phyloP scores from a whole-genome alignment of 1,140 invertebrate genomes.

The Marisa cornuarietis region DNA sequence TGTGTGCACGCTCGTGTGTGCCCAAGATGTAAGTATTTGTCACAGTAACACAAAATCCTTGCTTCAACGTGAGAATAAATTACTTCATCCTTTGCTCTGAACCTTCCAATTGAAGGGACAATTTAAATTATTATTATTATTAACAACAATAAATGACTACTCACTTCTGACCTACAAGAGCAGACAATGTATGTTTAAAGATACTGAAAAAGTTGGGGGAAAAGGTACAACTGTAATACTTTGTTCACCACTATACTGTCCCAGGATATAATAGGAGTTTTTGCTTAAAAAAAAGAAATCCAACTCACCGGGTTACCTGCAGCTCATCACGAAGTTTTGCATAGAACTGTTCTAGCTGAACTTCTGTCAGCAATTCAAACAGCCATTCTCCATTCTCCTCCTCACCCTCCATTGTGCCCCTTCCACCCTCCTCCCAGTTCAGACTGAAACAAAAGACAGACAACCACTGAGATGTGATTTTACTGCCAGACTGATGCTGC shows the following conservation, averaged over 20 bases:
- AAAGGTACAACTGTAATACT: neutral
- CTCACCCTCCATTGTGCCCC: constrained; percentile 35
- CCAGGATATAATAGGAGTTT: too few relatives aligned
- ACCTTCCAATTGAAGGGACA: too few relatives aligned
- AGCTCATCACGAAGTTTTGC: constrained; percentile 89
- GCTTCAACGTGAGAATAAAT: too few relatives aligned
- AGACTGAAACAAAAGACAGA: constrained; percentile 13
- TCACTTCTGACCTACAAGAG: neutral
- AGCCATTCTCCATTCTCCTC: constrained; percentile 77
- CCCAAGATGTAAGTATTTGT: neutral
- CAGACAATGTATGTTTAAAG: neutral
- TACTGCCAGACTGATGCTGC: neutral
- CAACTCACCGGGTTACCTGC: constrained; percentile 71
- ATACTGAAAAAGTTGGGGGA: neutral
- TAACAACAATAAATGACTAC: neutral
- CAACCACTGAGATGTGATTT: neutral
- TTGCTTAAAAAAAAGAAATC: neutral
- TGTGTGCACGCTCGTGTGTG: neutral
- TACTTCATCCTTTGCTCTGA: too few relatives aligned
- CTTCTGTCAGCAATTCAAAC: constrained; percentile 84
- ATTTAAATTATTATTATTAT: too few relatives aligned
- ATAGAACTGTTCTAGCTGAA: constrained; percentile 93
- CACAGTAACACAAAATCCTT: too few relatives aligned
- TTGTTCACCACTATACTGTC: neutral
- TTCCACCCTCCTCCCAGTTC: constrained; percentile 21